Base-by-base conservation (phyloP, 2,797 vertebrate genomes). In the Limnodromus scolopaceus region DNA sequence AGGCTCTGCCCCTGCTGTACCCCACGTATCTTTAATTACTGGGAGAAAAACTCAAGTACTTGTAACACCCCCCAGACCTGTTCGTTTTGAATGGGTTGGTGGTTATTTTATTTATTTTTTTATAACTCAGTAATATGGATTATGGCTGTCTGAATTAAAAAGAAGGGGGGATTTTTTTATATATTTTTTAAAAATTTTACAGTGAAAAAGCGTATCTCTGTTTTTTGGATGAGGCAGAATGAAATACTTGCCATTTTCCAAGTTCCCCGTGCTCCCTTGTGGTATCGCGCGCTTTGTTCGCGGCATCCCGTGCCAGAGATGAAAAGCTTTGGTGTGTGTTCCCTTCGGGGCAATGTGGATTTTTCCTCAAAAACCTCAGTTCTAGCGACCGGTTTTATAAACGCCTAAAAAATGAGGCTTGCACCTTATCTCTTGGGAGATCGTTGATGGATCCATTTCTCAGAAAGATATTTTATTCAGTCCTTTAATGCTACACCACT, bases 401-500 rank as follows among this genome's bases (percentile, higher is more conserved):
- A 91, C 81, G 84, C 71, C 65, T 93, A 78, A 96, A 95, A 96
- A 91, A 96, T 95, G 75, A 96, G 94, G 78, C 84, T 89, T 78
- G 71, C 83, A 58, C 84, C 64, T 93, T 97, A 97, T 97, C 95
- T 96, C 95, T 95, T 96, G 94, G 94, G 95, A 97, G 93, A 95
- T 96, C 94, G 12, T 85, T 95, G 94, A 95, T 91, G 91, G 86
- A 97, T 93, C 88, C 76, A 38, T 94, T 97, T 96, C 96, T 97
- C 95, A 97, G 90, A 95, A 96, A 78, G 84, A 88, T 97, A 87
- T 95, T 97, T 97, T 96, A 97, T 96, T 95, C 95, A 96, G 92
- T 70, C 75, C 63, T 96, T 96, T 96, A 97, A 96, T 96, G 89
- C 92, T 55, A 17, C 0, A 71, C 95, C 94, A 93, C 95, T 94